A percentile compares a stretch with the other conserved stretches of the same genome.
phyloP scores from a whole-genome alignment of 2,888 invertebrate species.

The Chymomyza caudatula region DNA sequence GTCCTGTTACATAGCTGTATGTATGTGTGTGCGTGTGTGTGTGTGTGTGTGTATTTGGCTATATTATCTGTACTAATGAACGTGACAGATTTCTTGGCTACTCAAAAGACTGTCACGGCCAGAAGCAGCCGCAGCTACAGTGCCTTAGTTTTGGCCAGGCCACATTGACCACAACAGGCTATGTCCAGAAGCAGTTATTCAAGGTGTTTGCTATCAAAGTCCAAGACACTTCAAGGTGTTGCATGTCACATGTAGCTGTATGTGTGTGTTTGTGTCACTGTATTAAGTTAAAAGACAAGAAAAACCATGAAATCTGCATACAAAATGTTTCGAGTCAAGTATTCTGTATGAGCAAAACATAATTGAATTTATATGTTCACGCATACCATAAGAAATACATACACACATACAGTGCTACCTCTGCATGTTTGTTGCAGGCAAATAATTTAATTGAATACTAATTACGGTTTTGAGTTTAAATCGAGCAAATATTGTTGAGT shows the following conservation, averaged over 20 bases:
- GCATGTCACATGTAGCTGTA: background rate
- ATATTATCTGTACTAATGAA: conserved; percentile 35
- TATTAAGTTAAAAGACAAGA: conserved; percentile 13
- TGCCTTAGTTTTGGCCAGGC: background rate
- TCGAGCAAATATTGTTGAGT: conserved; percentile 11
- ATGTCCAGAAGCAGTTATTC: conserved; percentile 10
- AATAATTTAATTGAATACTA: conserved; percentile 41
- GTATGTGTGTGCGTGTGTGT: too few relatives aligned
- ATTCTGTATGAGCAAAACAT: conserved; percentile 16
- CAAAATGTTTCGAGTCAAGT: conserved; percentile 27
- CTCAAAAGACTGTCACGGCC: conserved; percentile 34
- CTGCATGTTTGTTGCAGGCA: conserved; percentile 5
- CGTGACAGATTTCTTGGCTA: conserved; percentile 46
- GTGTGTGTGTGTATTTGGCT: background rate
- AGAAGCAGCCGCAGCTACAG: background rate
- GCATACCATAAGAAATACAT: background rate
- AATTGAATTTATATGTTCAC: conserved; percentile 27
- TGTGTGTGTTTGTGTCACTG: background rate
- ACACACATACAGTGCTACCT: background rate
- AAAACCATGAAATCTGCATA: conserved; percentile 39
- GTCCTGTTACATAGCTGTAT: background rate
- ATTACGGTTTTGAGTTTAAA: conserved; percentile 20
- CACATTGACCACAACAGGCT: conserved; percentile 26
- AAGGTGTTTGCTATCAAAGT: conserved; percentile 25
- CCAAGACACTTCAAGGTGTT: conserved; percentile 19